Evolutionary conservation across 2,113 vertebrate genomes (phyloP).

Genomic region (Leucopsar rothschildi): DNA sequence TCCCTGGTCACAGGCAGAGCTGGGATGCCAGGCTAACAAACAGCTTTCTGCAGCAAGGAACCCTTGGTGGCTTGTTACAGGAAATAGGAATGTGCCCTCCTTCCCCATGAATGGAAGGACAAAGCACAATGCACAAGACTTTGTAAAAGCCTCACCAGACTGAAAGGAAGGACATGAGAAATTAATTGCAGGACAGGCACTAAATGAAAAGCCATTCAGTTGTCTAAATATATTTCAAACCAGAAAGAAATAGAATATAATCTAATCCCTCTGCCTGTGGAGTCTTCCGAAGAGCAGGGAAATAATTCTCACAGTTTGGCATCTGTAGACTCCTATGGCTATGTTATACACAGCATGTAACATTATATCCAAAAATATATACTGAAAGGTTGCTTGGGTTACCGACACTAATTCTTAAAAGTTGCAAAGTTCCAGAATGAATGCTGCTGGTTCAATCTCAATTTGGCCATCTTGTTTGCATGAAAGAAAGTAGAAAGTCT

Average conservation of each 20-base stretch:
- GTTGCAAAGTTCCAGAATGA: background rate
- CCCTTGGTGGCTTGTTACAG: background rate
- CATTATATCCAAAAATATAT: background rate
- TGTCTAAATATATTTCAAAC: slow-evolving; percentile 20
- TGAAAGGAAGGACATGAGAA: slow-evolving; percentile 3
- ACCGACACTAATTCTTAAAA: background rate
- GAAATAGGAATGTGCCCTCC: background rate
- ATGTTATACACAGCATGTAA: background rate
- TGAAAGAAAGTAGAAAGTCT: background rate
- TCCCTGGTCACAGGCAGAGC: background rate
- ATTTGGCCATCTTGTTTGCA: background rate
- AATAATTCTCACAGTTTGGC: background rate
- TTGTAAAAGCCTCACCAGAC: background rate
- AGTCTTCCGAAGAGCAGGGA: slow-evolving; percentile 1
- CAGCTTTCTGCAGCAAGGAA: background rate
- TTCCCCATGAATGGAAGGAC: background rate
- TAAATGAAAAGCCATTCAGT: slow-evolving; percentile 30
- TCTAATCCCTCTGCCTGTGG: background rate
- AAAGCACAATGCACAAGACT: background rate
- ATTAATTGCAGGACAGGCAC: slow-evolving; percentile 1
- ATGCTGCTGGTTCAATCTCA: background rate
- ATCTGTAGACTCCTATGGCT: background rate
- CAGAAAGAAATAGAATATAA: background rate
- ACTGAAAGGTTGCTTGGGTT: background rate
- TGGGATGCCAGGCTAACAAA: background rate